Conservation (phyloP, 2,113 vertebrate species). For the Larimichthys crocea region DNA sequence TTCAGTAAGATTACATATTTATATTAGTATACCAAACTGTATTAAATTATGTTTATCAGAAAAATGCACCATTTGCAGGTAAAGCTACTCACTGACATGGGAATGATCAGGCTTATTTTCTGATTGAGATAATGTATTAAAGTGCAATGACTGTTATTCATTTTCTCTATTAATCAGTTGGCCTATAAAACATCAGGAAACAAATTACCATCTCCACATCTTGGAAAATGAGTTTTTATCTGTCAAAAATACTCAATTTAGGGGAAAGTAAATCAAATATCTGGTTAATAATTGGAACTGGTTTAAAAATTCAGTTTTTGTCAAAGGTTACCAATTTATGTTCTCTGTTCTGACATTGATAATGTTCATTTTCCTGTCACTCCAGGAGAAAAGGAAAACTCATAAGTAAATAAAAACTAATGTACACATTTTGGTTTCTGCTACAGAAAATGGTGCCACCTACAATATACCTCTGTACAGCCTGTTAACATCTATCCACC, state of each 20-base stretch:
- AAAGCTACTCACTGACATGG: not conserved
- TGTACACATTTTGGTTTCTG: constrained; percentile 14
- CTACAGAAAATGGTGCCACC: constrained; percentile 23
- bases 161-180: not conserved
- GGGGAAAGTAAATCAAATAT: too few relatives aligned
- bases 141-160: not conserved
- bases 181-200: not conserved
- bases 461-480: constrained; percentile 2
- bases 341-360: not conserved
- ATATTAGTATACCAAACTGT: not conserved
- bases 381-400: not conserved
- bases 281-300: too few relatives aligned
- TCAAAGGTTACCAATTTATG: not conserved
- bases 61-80: constrained; percentile 18
- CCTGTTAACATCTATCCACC: not conserved
- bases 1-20: not conserved
- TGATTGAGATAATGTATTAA: not conserved
- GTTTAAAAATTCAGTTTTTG: not conserved
- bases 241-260: not conserved
- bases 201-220: not conserved
- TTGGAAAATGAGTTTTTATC: not conserved
- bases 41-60: constrained; percentile 6
- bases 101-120: not conserved
- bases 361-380: not conserved
- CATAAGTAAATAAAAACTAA: not conserved